phyloP scores from a whole-genome alignment of 2,113 vertebrate genomes.

The Parotia lawesii region DNA sequence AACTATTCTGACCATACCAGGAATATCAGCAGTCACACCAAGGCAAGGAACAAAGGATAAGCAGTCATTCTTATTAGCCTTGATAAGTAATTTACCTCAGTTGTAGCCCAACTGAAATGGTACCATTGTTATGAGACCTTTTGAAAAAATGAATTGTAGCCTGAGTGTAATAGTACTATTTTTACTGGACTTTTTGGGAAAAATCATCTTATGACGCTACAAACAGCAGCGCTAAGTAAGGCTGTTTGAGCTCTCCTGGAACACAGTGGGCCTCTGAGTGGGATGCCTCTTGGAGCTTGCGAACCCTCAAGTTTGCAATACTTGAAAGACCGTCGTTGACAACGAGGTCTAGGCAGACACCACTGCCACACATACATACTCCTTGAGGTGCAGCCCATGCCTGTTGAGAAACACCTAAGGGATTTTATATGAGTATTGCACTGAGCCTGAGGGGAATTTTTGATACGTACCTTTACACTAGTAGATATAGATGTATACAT shows the following conservation, averaged over 20 bases:
- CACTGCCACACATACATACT: background rate
- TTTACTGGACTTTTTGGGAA: background rate
- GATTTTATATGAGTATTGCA: background rate
- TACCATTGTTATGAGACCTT: background rate
- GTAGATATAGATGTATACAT: background rate
- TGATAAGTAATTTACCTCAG: background rate
- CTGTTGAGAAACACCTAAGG: background rate
- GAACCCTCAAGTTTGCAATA: background rate
- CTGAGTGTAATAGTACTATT: background rate
- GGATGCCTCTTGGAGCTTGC: background rate
- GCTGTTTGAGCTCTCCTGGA: background rate
- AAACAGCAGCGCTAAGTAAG: background rate
- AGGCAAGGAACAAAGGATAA: background rate
- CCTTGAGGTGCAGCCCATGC: background rate
- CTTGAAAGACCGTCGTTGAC: background rate
- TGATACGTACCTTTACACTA: background rate
- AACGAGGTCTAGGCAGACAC: background rate
- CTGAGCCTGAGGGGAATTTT: background rate
- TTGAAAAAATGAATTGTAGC: background rate
- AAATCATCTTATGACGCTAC: background rate
- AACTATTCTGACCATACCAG: background rate
- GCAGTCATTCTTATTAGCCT: background rate
- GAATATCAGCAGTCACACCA: rapidly evolving
- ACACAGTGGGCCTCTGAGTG: background rate
- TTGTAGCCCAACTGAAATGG: background rate